Evolutionary conservation across 92 coral and sea anemone genomes (phyloP), one percentile per base, ranked within the genome.

Genomic region (Meandrina meandrites): DNA sequence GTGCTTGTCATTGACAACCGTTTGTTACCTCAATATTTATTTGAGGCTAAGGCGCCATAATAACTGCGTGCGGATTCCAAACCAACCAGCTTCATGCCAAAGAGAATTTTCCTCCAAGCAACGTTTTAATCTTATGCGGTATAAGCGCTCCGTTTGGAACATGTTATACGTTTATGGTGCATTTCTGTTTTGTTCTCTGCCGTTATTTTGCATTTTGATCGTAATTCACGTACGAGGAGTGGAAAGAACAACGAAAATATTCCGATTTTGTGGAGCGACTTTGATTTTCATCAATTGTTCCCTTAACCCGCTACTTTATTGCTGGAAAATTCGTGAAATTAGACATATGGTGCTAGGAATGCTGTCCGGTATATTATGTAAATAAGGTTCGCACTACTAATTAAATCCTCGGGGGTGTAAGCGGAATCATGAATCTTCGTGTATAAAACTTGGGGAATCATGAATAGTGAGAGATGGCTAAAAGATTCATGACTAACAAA

Each of bases 241-340:
- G 0, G 60, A 84, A 19, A 73, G 56, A n/a, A 15, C 68, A 18
- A 56, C 74, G 4, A 37, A 37, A 14, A 36, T 84, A 0, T 68
- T 27, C 22, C 80, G 72, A 1, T 84, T 84, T 36, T 24, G 74
- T 13, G 80, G 17, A 84, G 42, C 57, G 34, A 84, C 87, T 24
- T 53, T 73, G 18, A 75, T 56, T 34, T 73, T 53, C 16, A 53
- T 74, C 58, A 84, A 84, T 15, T 73, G 71, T 21, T 74, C 87
- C 22, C 80, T 84, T 1, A 84, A 84, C 75, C 87, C 87, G 10
- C 7, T 84, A 14, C 87, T 84, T 27, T 84, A 84, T 37, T 84
- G 80, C 37, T 84, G 87, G 87, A 74, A 76, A 75, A 84, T 84
- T 31, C 80, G 87, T 12, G 71, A 58, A 12, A 84, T 84, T 8